These are phyloP conservation scores for Heptranchias perlo DNA, from an alignment of 2,113 vertebrate species.

Conservation along the genomic window DNA sequence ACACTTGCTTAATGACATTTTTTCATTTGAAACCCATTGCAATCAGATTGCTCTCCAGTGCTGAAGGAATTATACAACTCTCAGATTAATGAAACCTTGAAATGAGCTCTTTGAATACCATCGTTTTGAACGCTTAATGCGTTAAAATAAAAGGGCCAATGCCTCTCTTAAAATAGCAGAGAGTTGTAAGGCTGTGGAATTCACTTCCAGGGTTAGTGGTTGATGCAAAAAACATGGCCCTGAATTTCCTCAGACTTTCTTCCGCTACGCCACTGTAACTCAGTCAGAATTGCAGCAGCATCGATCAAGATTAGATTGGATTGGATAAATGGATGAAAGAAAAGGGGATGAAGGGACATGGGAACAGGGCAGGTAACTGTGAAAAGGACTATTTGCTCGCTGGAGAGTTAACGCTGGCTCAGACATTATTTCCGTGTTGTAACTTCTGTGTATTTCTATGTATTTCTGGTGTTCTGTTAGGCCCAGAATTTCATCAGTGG, in stretches of 20 bases:
- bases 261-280: too few relatives aligned
- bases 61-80: not conserved
- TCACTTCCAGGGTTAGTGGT: not conserved
- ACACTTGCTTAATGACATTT: not conserved
- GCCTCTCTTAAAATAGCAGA: not conserved
- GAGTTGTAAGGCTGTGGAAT: not conserved
- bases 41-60: not conserved
- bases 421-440: not conserved
- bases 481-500: not conserved
- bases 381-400: not conserved
- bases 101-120: not conserved
- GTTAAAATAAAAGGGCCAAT: not conserved
- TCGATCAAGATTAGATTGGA: not conserved
- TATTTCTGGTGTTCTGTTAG: not conserved
- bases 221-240: not conserved
- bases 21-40: not conserved
- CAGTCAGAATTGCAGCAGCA: not conserved
- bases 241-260: not conserved
- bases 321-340: not conserved
- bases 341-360: not conserved
- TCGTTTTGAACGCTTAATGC: not conserved
- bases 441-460: too few relatives aligned
- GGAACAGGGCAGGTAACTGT: not conserved
- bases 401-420: not conserved
- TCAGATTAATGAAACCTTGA: not conserved